Percentiles rank a stretch among this genome's conserved stretches.
Evolutionary conservation across 2,113 vertebrate genomes (phyloP).

Genomic region (Cottus gobio): DNA sequence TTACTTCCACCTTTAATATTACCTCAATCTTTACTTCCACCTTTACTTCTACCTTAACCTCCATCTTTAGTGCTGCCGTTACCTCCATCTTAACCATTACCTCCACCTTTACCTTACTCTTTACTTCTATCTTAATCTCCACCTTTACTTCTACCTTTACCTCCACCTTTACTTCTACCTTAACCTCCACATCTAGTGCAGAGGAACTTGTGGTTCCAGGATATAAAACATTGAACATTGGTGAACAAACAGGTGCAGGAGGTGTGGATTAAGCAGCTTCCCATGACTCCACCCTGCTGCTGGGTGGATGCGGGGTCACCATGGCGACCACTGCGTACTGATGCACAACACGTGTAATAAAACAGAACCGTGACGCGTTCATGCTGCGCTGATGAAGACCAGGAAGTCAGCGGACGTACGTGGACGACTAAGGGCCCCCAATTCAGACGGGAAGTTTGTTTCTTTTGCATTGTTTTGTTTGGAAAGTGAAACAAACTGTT

Average conservation of each 20-base stretch:
- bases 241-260: not conserved
- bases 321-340: not conserved
- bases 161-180: not conserved
- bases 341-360: not conserved
- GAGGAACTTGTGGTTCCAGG: not conserved
- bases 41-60: not conserved
- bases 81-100: not conserved
- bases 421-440: conserved; percentile 45
- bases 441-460: conserved; percentile 19
- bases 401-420: conserved; percentile 1
- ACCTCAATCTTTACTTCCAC: not conserved
- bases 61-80: too few relatives aligned
- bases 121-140: not conserved
- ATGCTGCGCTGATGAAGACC: conserved; percentile 21
- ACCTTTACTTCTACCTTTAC: not conserved
- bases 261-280: not conserved
- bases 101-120: not conserved
- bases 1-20: not conserved
- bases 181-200: too few relatives aligned
- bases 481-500: not conserved
- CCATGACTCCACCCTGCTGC: not conserved
- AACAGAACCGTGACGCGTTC: not conserved
- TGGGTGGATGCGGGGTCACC: not conserved
- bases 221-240: not conserved
- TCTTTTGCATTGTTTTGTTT: conserved; percentile 5